phyloP scores from a whole-genome alignment of 2,797 vertebrate species.

The Neoniphon sammara region DNA sequence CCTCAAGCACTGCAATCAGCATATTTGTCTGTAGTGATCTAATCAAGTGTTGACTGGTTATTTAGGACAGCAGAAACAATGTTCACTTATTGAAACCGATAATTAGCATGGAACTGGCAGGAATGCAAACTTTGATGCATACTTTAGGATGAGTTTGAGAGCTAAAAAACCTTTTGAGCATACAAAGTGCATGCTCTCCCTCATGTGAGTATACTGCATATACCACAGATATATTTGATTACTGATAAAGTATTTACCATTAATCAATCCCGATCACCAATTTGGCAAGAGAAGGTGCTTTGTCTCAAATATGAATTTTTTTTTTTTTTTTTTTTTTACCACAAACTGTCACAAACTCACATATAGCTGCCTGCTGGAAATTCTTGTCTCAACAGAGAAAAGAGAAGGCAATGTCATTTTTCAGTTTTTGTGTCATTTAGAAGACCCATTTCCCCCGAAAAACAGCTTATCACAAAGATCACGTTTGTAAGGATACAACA shows the following conservation, averaged over 20 bases:
- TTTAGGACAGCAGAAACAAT: constrained; percentile 12
- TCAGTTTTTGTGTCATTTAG: constrained; percentile 65
- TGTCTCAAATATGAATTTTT: constrained; percentile 44
- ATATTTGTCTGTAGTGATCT: constrained; percentile 16
- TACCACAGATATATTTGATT: constrained; percentile 50
- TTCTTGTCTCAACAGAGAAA: constrained; percentile 60
- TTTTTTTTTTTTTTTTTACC: constrained; percentile 41
- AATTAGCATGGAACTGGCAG: constrained; percentile 63
- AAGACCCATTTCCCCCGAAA: constrained; percentile 31
- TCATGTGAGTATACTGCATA: constrained; percentile 42
- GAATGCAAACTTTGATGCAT: constrained; percentile 68
- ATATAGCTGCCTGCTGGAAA: constrained; percentile 80
- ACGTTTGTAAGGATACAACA: constrained; percentile 75
- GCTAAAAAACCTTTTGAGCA: constrained; percentile 19
- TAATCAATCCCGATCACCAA: constrained; percentile 48
- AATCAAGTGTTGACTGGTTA: constrained; percentile 21
- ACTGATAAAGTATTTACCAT: constrained; percentile 35
- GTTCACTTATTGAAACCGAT: constrained; percentile 41
- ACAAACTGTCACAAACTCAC: constrained; percentile 72
- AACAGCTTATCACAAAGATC: constrained; percentile 74
- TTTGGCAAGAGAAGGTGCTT: constrained; percentile 76
- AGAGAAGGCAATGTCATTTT: constrained; percentile 74
- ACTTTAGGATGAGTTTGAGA: constrained; percentile 11
- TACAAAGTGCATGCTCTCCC: constrained; percentile 31
- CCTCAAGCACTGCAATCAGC: constrained; percentile 35